A percentile compares a stretch with the other conserved stretches of the same genome.
Conservation (phyloP, 2,888 invertebrate species). For the Diploptera punctata region DNA sequence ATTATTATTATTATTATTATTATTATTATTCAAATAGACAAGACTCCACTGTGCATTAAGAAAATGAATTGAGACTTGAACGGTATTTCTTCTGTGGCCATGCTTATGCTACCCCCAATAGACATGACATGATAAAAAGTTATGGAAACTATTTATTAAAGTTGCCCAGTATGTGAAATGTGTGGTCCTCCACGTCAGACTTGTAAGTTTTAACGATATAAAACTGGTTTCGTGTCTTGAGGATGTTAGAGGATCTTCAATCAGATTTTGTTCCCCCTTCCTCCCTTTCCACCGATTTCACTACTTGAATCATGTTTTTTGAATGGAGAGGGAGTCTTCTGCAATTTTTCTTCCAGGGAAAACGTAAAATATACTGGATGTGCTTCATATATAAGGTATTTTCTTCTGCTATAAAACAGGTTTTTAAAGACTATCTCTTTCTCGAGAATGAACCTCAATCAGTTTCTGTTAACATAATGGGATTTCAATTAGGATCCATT, state of each 20-base stretch:
- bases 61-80: no score
- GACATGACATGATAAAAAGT: background rate
- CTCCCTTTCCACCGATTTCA: no score
- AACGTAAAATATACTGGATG: background rate
- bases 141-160: background rate
- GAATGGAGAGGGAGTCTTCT: slow-evolving; percentile 1
- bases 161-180: background rate
- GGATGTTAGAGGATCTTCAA: background rate
- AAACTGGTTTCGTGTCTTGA: background rate
- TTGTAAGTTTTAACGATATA: background rate
- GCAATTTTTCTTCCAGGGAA: background rate
- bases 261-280: background rate
- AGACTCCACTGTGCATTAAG: no score
- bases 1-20: no score
- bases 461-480: slow-evolving; percentile 2
- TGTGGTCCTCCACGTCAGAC: background rate
- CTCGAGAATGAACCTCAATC: slow-evolving; percentile 6
- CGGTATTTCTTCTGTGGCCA: no score
- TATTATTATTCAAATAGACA: no score
- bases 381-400: background rate
- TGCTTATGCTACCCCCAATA: no score
- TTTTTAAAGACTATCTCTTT: background rate
- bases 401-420: slow-evolving; percentile 10
- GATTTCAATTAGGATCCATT: slow-evolving; percentile 19
- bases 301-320: no score